A percentile compares a stretch with the other conserved stretches of the same genome.
phyloP scores from a whole-genome alignment of 2,888 invertebrate genomes.

The Brachynemurus nebulosus region DNA sequence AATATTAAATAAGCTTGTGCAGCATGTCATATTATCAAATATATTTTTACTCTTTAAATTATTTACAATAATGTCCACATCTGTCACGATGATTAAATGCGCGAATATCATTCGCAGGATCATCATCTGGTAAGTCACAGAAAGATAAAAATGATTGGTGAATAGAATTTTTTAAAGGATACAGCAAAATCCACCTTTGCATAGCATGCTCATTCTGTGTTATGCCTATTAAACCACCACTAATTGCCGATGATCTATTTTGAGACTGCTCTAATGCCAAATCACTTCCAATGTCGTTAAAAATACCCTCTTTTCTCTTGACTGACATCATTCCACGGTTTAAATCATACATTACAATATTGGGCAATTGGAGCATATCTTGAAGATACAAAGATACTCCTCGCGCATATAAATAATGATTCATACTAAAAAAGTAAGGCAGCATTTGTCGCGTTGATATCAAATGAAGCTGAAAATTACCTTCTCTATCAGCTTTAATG shows the following conservation, averaged over 20 bases:
- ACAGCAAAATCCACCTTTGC: not conserved
- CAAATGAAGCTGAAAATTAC: no score
- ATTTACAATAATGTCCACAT: not conserved
- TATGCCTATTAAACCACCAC: conserved; percentile 20
- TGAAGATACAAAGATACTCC: conserved; percentile 14
- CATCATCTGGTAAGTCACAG: not conserved
- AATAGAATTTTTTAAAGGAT: not conserved
- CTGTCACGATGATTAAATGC: not conserved
- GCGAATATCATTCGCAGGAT: not conserved
- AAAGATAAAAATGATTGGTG: not conserved
- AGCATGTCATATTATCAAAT: not conserved
- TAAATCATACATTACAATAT: conserved; percentile 15
- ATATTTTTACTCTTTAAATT: not conserved
- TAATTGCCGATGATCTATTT: conserved; percentile 22
- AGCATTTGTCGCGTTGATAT: no score
- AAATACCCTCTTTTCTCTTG: conserved; percentile 16
- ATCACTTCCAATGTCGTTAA: conserved; percentile 20
- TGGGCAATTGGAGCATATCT: conserved; percentile 17
- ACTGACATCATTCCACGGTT: conserved; percentile 19
- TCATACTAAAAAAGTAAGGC: conserved; percentile 16
- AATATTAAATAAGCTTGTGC: not conserved
- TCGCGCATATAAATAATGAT: conserved; percentile 16
- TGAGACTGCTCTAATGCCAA: conserved; percentile 22
- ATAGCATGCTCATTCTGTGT: conserved; percentile 21
- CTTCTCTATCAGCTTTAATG: no score